phyloP scores from a whole-genome alignment of 2,797 vertebrate species.

The Microhierax caerulescens region DNA sequence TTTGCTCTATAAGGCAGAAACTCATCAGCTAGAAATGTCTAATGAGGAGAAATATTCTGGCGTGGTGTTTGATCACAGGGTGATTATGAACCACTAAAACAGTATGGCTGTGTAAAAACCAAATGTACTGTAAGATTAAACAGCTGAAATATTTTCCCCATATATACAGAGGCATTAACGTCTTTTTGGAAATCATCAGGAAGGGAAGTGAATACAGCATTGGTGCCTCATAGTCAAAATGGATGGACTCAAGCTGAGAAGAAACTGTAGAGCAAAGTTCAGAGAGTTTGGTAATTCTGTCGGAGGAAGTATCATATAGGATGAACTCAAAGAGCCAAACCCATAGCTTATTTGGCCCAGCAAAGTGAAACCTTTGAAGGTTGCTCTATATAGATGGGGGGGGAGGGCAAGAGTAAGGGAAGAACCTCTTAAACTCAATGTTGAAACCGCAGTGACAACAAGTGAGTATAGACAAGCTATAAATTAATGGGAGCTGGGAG shows the following conservation, averaged over 20 bases:
- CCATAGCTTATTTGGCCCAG: background rate
- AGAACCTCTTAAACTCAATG: background rate
- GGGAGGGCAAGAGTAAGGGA: background rate
- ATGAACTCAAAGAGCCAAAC: background rate
- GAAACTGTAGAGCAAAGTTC: background rate
- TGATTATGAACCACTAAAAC: background rate
- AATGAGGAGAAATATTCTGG: background rate
- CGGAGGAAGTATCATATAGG: background rate
- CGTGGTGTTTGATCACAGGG: background rate
- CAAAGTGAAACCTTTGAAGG: background rate
- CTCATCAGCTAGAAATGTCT: background rate
- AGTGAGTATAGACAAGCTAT: background rate
- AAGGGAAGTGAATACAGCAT: background rate
- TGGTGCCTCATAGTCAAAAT: background rate
- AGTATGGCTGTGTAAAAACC: background rate
- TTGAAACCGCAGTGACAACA: background rate
- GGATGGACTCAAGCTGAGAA: background rate
- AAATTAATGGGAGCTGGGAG: background rate
- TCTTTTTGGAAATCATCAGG: background rate
- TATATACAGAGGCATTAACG: background rate
- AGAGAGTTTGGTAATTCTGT: background rate
- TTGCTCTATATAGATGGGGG: background rate
- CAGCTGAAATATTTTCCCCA: background rate
- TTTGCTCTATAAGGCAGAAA: background rate
- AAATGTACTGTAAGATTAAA: background rate